These are phyloP conservation scores for Cotesia glomerata DNA, from an alignment of 1,140 invertebrate species.

Conservation along the genomic window DNA sequence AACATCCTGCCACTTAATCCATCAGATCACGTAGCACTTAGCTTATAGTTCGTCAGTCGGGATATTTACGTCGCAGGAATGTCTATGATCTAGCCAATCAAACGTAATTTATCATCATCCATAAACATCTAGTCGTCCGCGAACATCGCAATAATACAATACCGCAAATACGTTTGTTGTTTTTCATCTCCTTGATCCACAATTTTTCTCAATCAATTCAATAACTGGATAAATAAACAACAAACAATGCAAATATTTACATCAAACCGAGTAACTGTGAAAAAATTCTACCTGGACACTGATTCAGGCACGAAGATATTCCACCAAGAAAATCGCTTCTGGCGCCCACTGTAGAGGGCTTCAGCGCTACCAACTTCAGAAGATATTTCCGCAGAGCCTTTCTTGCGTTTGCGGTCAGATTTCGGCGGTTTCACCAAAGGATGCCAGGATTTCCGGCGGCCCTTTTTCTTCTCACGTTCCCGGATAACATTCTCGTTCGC, in stretches of 20 bases:
- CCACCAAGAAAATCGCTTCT: slow-evolving; percentile 85
- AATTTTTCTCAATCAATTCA: background rate
- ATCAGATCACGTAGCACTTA: background rate
- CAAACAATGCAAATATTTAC: background rate
- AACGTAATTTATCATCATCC: background rate
- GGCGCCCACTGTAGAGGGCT: slow-evolving; percentile 64
- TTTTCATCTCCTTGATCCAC: too few species aligned
- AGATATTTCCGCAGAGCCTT: slow-evolving; percentile 64
- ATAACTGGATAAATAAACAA: slow-evolving; percentile 5
- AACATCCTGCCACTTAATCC: background rate
- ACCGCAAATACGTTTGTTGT: too few species aligned
- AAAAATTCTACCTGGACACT: slow-evolving; percentile 50
- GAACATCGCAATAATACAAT: background rate
- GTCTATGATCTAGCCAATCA: slow-evolving; percentile 1
- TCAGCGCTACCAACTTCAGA: slow-evolving; percentile 62
- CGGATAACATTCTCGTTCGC: slow-evolving; percentile 45
- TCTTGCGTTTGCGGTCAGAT: slow-evolving; percentile 70
- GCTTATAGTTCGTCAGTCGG: background rate
- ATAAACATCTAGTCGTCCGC: background rate
- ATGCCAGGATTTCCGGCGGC: slow-evolving; percentile 73
- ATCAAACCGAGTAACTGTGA: too few species aligned
- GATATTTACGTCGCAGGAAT: background rate
- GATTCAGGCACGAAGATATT: slow-evolving; percentile 79
- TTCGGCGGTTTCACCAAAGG: slow-evolving; percentile 65
- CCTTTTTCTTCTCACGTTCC: slow-evolving; percentile 62